Conservation (phyloP, 2,113 vertebrate genomes). For the Marcusenius ussheri region DNA sequence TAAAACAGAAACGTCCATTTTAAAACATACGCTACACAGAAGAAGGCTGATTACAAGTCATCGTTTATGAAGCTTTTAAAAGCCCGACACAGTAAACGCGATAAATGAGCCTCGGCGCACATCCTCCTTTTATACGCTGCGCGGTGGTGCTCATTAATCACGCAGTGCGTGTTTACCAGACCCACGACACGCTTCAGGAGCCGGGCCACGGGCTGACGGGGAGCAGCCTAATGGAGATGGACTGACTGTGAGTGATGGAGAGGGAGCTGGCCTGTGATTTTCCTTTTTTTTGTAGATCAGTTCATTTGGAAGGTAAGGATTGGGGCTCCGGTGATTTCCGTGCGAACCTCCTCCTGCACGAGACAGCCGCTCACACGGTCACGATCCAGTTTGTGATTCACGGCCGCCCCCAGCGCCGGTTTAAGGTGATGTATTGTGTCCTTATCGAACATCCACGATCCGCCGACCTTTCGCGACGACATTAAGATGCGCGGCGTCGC, state of each 20-base stretch:
- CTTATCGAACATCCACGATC: background rate
- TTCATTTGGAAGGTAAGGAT: background rate
- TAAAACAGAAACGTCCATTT: background rate
- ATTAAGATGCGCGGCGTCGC: background rate
- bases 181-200: background rate
- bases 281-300: background rate
- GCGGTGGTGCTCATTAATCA: background rate
- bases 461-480: background rate
- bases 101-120: background rate
- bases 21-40: background rate
- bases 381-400: background rate
- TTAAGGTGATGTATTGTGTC: background rate
- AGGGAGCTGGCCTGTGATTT: background rate
- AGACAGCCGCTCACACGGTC: background rate
- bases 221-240: background rate
- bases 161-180: background rate
- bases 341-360: background rate
- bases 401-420: background rate
- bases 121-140: background rate
- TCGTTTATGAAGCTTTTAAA: background rate
- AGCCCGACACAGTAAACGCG: background rate
- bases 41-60: background rate
- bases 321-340: background rate
- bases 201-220: background rate
- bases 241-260: background rate